These are phyloP conservation scores for Synchiropus splendidus DNA, from an alignment of 2,113 vertebrate genomes.

Conservation along the genomic window DNA sequence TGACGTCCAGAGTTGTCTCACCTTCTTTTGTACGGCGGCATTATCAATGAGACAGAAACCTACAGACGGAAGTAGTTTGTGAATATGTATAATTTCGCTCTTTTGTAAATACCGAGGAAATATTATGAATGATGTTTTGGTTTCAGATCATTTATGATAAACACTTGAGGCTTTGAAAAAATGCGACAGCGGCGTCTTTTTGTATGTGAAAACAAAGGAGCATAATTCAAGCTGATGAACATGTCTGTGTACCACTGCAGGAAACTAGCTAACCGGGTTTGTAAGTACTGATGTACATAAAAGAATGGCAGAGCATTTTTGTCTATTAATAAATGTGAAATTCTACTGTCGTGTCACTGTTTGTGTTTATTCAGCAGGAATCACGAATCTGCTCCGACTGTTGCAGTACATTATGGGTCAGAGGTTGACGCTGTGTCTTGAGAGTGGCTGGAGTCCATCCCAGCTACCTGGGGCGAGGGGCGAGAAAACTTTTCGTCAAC, in stretches of 20 bases:
- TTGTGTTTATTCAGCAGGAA: no score
- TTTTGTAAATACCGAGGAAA: slow-evolving; percentile 87
- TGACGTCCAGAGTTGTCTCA: not conserved
- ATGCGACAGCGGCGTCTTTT: no score
- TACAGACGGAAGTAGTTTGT: slow-evolving; percentile 73
- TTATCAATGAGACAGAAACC: slow-evolving; percentile 40
- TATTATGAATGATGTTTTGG: slow-evolving; percentile 88
- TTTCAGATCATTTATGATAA: slow-evolving; percentile 59
- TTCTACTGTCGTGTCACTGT: slow-evolving; percentile 8
- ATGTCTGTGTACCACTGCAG: slow-evolving; percentile 66
- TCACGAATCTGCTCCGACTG: no score
- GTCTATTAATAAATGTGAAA: slow-evolving; percentile 82
- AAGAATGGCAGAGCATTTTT: slow-evolving; percentile 76
- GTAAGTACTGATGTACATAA: slow-evolving; percentile 85
- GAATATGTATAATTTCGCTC: slow-evolving; percentile 91
- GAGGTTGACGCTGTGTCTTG: no score
- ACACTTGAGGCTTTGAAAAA: slow-evolving; percentile 28
- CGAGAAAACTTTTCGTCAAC: no score
- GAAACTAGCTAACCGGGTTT: slow-evolving; percentile 71
- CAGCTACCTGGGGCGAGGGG: no score
- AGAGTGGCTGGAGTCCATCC: no score
- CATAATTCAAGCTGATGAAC: no score
- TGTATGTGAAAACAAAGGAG: no score
- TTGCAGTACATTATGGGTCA: no score
- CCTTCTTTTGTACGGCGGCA: slow-evolving; percentile 51